Evolutionary conservation across 2,888 invertebrate species (phyloP).

Genomic region (Altica lythri): DNA sequence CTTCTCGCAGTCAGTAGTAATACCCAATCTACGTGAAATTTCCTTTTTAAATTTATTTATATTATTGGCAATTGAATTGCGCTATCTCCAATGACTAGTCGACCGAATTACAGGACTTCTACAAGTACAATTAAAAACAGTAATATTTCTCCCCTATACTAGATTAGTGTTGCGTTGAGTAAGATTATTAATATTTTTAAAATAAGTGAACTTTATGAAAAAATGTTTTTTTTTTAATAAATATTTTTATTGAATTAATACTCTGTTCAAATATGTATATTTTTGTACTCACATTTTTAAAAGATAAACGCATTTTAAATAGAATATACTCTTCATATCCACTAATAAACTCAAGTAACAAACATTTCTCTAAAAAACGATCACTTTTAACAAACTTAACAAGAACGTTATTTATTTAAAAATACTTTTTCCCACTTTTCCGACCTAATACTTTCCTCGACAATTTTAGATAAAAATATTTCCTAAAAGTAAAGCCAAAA

Average conservation of each 20-base stretch:
- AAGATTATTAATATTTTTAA: neutral
- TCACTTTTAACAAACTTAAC: constrained; percentile 35
- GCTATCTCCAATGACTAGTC: too few species aligned
- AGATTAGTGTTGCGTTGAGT: too few species aligned
- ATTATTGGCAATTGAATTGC: too few species aligned
- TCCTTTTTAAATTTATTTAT: too few species aligned
- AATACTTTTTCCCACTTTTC: neutral
- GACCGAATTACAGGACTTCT: too few species aligned
- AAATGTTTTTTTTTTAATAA: constrained; percentile 24
- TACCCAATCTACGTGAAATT: too few species aligned
- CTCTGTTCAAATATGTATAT: constrained; percentile 32
- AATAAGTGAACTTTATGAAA: constrained; percentile 2
- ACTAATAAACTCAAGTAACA: constrained; percentile 32
- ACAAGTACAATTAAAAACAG: too few species aligned
- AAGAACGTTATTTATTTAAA: constrained; percentile 8
- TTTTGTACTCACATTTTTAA: constrained; percentile 33
- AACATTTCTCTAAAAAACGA: constrained; percentile 26
- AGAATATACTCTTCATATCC: constrained; percentile 27
- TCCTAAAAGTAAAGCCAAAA: constrained; percentile 6
- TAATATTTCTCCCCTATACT: too few species aligned
- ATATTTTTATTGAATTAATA: constrained; percentile 18
- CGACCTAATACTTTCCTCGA: constrained; percentile 3
- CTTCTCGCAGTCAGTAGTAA: too few species aligned
- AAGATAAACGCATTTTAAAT: constrained; percentile 28
- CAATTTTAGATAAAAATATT: constrained; percentile 12